phyloP scores from a whole-genome alignment of 2,113 vertebrate species.

The Labeo catla region DNA sequence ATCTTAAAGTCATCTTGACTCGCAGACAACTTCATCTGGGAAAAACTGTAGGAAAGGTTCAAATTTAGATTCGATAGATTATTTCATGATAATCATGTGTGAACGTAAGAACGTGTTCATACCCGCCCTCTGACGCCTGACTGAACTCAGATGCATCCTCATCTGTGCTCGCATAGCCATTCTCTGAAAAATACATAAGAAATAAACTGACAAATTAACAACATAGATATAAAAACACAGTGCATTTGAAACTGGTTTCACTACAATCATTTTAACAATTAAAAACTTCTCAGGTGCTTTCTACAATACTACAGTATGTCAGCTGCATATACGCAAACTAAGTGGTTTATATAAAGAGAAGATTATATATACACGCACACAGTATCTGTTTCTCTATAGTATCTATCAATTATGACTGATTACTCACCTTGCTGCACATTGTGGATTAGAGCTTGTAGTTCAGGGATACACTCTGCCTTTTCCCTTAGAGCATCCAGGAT shows the following conservation, averaged over 20 bases:
- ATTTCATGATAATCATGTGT: not conserved
- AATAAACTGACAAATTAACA: not conserved
- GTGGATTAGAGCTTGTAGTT: conserved; percentile 92
- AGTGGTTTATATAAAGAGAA: too few species aligned
- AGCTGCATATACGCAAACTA: too few species aligned
- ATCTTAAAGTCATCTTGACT: conserved; percentile 97
- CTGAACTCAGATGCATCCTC: conserved; percentile 94
- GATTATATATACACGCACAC: too few species aligned
- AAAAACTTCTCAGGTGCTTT: too few species aligned
- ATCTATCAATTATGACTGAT: not conserved
- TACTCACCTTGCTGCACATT: conserved; percentile 87
- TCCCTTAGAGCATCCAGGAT: conserved; percentile 90
- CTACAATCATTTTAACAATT: too few species aligned
- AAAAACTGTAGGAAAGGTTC: conserved; percentile 72
- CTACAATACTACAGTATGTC: too few species aligned
- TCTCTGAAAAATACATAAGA: conserved; percentile 76
- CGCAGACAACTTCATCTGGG: conserved; percentile 91
- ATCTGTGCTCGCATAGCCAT: conserved; percentile 91
- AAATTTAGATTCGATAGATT: not conserved
- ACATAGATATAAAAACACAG: too few species aligned
- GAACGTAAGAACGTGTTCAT: conserved; percentile 51
- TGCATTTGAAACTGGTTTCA: too few species aligned
- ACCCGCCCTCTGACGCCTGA: conserved; percentile 91
- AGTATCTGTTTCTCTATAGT: too few species aligned
- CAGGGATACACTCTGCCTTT: conserved; percentile 90